Percentiles rank a stretch among this genome's conserved stretches.
phyloP scores from a whole-genome alignment of 2,113 vertebrate genomes.

The Cololabis saira region DNA sequence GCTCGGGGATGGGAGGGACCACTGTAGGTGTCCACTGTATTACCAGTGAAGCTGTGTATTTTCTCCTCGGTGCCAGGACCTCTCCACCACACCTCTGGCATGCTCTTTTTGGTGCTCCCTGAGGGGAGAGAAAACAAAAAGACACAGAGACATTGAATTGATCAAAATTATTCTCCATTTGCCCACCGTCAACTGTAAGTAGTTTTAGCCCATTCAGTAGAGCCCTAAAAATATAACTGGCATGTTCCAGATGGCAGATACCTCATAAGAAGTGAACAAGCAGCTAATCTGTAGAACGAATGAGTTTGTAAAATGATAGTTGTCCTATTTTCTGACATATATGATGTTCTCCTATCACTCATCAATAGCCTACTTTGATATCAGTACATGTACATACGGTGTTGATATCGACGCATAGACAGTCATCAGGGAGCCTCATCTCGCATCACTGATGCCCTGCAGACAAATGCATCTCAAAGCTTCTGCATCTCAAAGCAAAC shows the following conservation, averaged over 20 bases:
- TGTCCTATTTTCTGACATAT: background rate
- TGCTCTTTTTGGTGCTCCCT: constrained; percentile 82
- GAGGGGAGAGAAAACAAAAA: constrained; percentile 16
- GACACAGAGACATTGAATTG: background rate
- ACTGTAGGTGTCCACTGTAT: constrained; percentile 82
- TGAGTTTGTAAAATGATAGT: no score
- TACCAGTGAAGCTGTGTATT: constrained; percentile 86
- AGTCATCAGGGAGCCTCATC: no score
- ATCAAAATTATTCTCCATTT: background rate
- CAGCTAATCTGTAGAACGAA: no score
- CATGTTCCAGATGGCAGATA: no score
- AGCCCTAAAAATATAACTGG: no score
- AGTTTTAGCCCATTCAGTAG: no score
- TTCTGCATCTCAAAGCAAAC: background rate
- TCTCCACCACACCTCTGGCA: constrained; percentile 82
- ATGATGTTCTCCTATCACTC: no score
- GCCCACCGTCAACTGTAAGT: no score
- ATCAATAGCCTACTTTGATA: no score
- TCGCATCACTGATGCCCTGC: background rate
- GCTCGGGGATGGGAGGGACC: constrained; percentile 73
- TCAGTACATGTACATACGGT: background rate
- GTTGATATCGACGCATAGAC: background rate
- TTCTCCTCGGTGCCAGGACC: constrained; percentile 75
- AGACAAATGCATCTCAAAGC: background rate
- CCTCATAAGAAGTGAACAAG: no score